Base-by-base conservation (phyloP, 2,888 invertebrate species). In the Coleophora deauratella region DNA sequence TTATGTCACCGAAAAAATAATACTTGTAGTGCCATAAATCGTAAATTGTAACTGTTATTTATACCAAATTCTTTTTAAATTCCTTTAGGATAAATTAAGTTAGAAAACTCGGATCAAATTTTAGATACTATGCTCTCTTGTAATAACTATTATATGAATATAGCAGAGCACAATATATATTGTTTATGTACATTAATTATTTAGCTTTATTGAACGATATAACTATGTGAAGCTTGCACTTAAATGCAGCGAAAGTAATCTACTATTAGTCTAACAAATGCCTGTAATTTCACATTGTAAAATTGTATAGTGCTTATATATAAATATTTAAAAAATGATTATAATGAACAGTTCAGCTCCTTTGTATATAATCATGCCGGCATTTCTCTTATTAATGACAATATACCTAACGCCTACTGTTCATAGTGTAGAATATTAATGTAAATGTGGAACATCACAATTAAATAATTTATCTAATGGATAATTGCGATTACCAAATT, bases 291-390 rank as follows among this genome's bases (percentile, higher is more conserved):
- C 61, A 66, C 54, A 66, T 55, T 76, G 73, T 79, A 77, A 74
- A 78, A 66, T 72, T 81, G 80, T 82, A 80, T 77, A 84, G 72
- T 73, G 77, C 80, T 80, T 76, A 74, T 74, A 74, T 73, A 72
- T 75, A 73, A 65, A 62, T 55, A 55, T 31, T 28, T 9, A 28
- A 28, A 57, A 57, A 59, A 61, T 62, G 57, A 62, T 66, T 67
- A 65, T n/a, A n/a, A n/a, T 63, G 54, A 55, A 55, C 54, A 60
- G 54, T 55, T 62, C 53, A 54, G 59, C 62, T 63, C 63, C 61
- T 68, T 67, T 73, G 64, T 81, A 78, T 82, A 82, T 66, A 82
- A 78, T 64, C 53, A 71, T 61, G 72, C 66, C 71, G 75, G 66
- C 62, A 68, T 62, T 71, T 68, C 55, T 72, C 68, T 76, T 76